A percentile compares a stretch with the other conserved stretches of the same genome.
These are phyloP conservation scores for Ciconia stormi DNA, from an alignment of 2,113 vertebrate genomes.

Conservation along the genomic window DNA sequence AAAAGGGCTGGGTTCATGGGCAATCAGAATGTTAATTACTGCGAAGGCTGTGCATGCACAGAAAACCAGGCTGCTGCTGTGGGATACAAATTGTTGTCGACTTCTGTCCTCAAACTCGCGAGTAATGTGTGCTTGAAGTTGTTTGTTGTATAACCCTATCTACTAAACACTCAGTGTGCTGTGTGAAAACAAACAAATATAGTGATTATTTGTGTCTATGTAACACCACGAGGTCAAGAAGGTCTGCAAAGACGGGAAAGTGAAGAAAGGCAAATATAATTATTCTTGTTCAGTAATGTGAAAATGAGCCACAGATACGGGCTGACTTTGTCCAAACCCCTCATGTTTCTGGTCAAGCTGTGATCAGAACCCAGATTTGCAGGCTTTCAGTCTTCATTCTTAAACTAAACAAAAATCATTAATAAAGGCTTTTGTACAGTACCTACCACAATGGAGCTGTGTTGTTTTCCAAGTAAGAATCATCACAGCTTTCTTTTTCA, in stretches of 20 bases:
- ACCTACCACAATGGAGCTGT: rapidly evolving
- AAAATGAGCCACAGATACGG: background rate
- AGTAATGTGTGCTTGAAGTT: rapidly evolving
- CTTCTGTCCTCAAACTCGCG: background rate
- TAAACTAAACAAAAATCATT: background rate
- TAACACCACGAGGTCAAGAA: background rate
- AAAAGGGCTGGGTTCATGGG: background rate
- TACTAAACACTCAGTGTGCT: too few relatives aligned
- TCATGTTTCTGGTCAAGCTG: background rate
- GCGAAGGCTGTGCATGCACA: background rate
- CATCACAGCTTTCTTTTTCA: background rate
- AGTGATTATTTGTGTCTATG: too few relatives aligned
- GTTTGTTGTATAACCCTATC: background rate
- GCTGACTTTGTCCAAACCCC: background rate
- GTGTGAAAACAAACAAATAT: background rate
- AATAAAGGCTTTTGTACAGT: background rate
- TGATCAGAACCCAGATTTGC: background rate
- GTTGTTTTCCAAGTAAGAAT: background rate
- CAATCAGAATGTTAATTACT: background rate
- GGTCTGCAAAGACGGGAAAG: background rate
- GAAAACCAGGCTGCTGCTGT: background rate
- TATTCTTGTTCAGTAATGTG: background rate
- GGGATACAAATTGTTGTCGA: background rate
- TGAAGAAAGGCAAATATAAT: background rate
- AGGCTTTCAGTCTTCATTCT: background rate